Base-by-base conservation (phyloP, 2,888 invertebrate species). In the Nowickia ferox region DNA sequence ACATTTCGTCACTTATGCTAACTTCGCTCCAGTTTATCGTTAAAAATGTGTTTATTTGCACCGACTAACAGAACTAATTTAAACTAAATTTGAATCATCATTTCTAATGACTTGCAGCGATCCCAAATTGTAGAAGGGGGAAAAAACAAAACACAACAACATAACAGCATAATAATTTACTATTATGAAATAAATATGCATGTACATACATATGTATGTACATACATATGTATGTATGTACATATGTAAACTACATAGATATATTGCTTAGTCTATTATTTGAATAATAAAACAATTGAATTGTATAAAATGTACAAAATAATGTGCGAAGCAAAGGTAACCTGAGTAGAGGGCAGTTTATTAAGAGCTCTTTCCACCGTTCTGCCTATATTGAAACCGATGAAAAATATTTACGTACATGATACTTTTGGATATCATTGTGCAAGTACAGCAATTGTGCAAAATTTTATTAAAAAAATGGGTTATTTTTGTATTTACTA, bases 201-300 rank as follows among this genome's bases (percentile, higher is more conserved):
- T 30, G 30, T 6, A 6, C 30, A 30, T n/a, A n/a, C n/a, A n/a
- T n/a, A n/a, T n/a, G n/a, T n/a, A n/a, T 30, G 30, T 30, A 30
- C 30, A 30, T 30, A 30, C n/a, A n/a, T n/a, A n/a, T n/a, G n/a
- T n/a, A n/a, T n/a, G n/a, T n/a, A n/a, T 30, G 30, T 30, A 30
- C 30, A 30, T 30, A 30, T 30, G 30, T 30, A 30, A 30, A 30
- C 30, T 53, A 53, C 17, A 10, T 53, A 42, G 51, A 59, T 51
- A 59, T 74, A 68, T 80, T 72, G 55, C 57, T 71, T 53, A 68
- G 59, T 68, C 30, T 30, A 30, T 80, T 80, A 65, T 63, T 38
- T 38, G 53, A 46, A 30, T 72, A 68, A 59, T 59, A 59, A 81
- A 75, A 61, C 61, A 75, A 69, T 61, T 68, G 68, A 44, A 53